Evolutionary conservation across 2,113 vertebrate genomes (phyloP).

Genomic region (Ptychochromis oligacanthus): DNA sequence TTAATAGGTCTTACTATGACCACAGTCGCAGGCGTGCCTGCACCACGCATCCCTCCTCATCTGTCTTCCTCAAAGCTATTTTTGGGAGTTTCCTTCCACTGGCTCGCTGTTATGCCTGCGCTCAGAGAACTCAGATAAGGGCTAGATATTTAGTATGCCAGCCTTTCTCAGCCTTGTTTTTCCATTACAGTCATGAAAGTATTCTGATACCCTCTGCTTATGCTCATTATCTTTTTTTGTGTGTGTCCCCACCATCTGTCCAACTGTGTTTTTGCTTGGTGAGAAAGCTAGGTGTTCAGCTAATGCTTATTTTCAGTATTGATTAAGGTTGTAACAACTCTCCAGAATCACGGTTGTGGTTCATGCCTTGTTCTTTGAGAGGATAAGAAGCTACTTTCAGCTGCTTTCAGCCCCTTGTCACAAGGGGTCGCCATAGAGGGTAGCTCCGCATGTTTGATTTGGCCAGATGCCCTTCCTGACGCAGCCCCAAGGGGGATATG

Average conservation of each 20-base stretch:
- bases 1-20: neutral
- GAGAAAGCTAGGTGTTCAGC: neutral
- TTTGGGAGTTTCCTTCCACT: conserved; percentile 31
- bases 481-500: no score
- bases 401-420: no score
- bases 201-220: neutral
- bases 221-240: neutral
- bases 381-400: no score
- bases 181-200: neutral
- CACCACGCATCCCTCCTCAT: neutral
- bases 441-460: no score
- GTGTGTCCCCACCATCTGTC: neutral
- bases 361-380: no score
- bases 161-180: neutral
- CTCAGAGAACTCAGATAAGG: neutral
- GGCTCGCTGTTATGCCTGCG: neutral
- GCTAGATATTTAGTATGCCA: neutral
- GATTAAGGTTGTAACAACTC: no score
- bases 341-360: no score
- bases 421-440: no score
- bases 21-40: neutral
- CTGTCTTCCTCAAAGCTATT: conserved; percentile 42
- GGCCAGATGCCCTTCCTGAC: no score
- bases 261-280: no score
- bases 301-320: no score